Percentiles rank a stretch among this genome's conserved stretches.
Evolutionary conservation across 2,888 invertebrate species (phyloP).

Genomic region (Mesopsocus fuscifrons): DNA sequence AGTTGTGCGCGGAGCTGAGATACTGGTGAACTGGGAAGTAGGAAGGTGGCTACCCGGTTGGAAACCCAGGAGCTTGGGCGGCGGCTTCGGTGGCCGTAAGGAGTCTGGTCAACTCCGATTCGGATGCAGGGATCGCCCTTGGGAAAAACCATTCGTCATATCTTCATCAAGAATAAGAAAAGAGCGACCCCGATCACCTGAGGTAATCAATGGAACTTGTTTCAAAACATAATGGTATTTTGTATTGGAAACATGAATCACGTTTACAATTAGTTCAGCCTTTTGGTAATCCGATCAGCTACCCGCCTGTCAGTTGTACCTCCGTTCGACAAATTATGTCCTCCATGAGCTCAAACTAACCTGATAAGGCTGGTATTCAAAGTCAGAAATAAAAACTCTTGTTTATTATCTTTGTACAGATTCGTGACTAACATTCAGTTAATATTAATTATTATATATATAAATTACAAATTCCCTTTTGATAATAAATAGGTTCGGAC

Average conservation of each 20-base stretch:
- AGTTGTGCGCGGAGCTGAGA: constrained; percentile 42
- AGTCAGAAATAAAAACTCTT: too few relatives aligned
- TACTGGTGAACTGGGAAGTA: constrained; percentile 61
- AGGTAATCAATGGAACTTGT: too few relatives aligned
- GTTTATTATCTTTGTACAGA: constrained; percentile 7
- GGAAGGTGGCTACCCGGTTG: constrained; percentile 53
- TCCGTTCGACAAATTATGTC: too few relatives aligned
- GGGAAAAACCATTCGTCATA: constrained; percentile 38
- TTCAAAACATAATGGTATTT: too few relatives aligned
- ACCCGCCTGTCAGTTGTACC: neutral
- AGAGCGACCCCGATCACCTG: neutral
- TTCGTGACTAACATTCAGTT: constrained; percentile 7
- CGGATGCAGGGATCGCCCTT: constrained; percentile 63
- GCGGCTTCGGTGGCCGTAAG: constrained; percentile 71
- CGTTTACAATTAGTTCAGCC: neutral
- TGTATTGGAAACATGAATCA: neutral
- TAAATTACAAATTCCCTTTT: neutral
- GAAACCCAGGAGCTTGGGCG: constrained; percentile 70
- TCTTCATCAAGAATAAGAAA: neutral
- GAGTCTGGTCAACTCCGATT: constrained; percentile 77
- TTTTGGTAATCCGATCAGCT: neutral
- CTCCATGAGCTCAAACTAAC: too few relatives aligned
- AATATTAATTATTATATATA: neutral
- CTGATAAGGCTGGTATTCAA: too few relatives aligned
- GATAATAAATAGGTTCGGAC: too few relatives aligned